Conservation (phyloP, 2,113 vertebrate genomes). For the Ictalurus punctatus region DNA sequence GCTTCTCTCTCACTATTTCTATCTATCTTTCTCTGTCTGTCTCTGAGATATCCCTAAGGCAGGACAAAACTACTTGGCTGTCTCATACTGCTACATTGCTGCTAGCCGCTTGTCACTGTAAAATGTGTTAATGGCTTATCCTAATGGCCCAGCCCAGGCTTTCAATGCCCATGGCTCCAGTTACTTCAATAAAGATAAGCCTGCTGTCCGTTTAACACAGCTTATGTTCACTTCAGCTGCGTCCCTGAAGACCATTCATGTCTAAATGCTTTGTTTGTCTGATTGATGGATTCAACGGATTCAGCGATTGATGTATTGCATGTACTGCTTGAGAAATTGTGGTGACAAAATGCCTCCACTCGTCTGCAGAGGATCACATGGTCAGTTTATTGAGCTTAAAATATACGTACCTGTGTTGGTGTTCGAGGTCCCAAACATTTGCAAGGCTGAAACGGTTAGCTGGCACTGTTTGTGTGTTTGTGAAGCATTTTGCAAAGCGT, state of each 20-base stretch:
- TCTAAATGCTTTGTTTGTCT: conserved; percentile 11
- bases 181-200: conserved; percentile 44
- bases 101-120: conserved; percentile 34
- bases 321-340: conserved; percentile 2
- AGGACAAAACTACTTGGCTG: conserved; percentile 21
- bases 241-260: conserved; percentile 20
- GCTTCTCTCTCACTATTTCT: conserved; percentile 16
- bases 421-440: conserved; percentile 45
- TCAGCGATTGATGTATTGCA: conserved; percentile 32
- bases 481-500: conserved; percentile 1
- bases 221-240: conserved; percentile 33
- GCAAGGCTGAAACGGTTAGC: conserved; percentile 42
- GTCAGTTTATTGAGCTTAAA: conserved; percentile 1
- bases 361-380: conserved; percentile 11
- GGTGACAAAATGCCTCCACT: conserved; percentile 8
- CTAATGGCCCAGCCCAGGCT: conserved; percentile 34
- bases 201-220: conserved; percentile 19
- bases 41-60: conserved; percentile 29
- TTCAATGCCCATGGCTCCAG: conserved; percentile 21
- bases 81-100: conserved; percentile 27
- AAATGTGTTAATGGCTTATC: conserved; percentile 49
- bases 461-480: conserved; percentile 38
- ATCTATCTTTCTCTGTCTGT: conserved; percentile 5
- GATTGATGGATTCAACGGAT: conserved; percentile 25
- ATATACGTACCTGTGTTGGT: background rate